These are phyloP conservation scores for Odocoileus hemionus DNA, from an alignment of 2,113 vertebrate genomes.

Conservation along the genomic window DNA sequence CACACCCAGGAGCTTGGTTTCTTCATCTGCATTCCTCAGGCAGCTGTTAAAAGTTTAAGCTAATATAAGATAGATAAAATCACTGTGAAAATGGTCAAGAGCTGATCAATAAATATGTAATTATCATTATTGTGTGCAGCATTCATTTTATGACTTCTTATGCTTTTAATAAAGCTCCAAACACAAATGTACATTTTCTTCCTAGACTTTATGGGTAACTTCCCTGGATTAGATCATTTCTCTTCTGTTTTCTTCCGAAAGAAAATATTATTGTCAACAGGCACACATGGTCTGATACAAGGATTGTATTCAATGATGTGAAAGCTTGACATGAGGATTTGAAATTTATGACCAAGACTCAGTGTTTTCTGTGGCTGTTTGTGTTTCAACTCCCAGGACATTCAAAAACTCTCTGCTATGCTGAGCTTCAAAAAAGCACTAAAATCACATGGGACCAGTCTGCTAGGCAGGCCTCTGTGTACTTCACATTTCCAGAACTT, in stretches of 20 bases:
- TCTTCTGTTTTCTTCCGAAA: not conserved
- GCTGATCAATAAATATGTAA: not conserved
- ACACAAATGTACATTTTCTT: not conserved
- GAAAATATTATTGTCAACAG: not conserved
- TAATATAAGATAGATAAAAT: not conserved
- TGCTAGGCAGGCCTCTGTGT: not conserved
- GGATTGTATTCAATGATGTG: not conserved
- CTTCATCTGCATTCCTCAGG: not conserved
- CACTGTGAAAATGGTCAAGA: not conserved
- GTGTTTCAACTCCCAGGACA: not conserved
- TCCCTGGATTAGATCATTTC: not conserved
- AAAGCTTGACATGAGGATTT: not conserved
- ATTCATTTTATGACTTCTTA: not conserved
- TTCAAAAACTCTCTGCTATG: not conserved
- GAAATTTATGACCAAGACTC: slow-evolving; percentile 38
- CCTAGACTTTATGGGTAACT: not conserved
- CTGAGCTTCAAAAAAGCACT: not conserved
- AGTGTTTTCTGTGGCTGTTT: not conserved
- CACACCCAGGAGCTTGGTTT: not conserved
- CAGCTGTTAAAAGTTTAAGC: not conserved
- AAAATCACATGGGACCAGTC: not conserved
- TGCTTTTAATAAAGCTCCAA: not conserved
- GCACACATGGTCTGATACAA: not conserved
- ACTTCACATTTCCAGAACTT: not conserved
- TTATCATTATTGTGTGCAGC: not conserved